These are phyloP conservation scores for Mantis religiosa DNA, from an alignment of 2,888 invertebrate species.

Conservation along the genomic window DNA sequence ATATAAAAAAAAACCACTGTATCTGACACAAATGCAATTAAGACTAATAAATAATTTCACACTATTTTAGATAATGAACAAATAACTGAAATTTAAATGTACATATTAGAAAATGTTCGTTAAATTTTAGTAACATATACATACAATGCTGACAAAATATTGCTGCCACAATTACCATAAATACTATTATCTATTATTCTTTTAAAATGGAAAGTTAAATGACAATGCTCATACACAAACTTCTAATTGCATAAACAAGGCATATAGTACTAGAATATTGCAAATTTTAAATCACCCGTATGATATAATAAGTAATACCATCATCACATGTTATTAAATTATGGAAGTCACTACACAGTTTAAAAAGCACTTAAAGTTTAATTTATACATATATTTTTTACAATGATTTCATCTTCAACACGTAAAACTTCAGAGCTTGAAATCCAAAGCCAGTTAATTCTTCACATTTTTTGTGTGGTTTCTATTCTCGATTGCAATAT, in stretches of 20 bases:
- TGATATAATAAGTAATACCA: neutral
- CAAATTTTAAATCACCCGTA: conserved; percentile 3
- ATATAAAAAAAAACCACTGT: neutral
- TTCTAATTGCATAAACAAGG: neutral
- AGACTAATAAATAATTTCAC: neutral
- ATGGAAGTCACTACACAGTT: neutral
- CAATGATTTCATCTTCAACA: neutral
- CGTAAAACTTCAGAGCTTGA: neutral
- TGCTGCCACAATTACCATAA: neutral
- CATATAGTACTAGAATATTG: neutral
- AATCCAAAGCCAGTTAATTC: neutral
- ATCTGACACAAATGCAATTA: neutral
- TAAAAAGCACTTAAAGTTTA: neutral
- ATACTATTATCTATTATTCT: neutral
- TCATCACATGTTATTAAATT: neutral
- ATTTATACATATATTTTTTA: neutral
- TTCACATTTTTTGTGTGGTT: neutral
- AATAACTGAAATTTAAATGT: neutral
- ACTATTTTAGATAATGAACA: neutral
- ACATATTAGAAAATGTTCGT: neutral
- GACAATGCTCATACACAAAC: neutral
- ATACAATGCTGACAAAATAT: neutral
- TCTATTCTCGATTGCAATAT: neutral
- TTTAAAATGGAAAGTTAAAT: neutral
- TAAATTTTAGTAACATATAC: neutral